Evolutionary conservation across 2,113 vertebrate species (phyloP).

Genomic region (Lontra canadensis): DNA sequence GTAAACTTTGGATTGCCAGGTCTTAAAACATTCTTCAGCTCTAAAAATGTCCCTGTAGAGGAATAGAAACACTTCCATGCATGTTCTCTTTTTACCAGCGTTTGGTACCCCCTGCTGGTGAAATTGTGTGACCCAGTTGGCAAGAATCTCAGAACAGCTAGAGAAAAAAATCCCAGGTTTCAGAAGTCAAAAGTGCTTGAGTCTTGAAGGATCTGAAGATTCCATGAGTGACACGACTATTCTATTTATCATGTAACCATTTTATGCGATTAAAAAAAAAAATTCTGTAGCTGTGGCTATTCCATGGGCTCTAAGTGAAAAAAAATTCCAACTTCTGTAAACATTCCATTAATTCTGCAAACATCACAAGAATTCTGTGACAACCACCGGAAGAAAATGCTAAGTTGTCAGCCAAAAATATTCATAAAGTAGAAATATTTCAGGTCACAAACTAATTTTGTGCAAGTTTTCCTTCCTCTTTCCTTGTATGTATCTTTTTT

Average conservation of each 20-base stretch:
- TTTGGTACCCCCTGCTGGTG: conserved; percentile 71
- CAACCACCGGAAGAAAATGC: neutral
- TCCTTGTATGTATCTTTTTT: neutral
- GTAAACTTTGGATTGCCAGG: neutral
- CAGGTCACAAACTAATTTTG: neutral
- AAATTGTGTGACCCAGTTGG: conserved; percentile 16
- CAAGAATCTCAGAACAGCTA: conserved; percentile 19
- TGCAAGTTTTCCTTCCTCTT: conserved; percentile 35
- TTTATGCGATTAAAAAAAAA: neutral
- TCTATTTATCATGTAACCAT: neutral
- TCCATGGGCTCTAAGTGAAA: neutral
- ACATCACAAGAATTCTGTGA: neutral
- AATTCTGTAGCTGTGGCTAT: neutral
- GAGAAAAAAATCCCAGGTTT: neutral
- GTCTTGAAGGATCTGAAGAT: neutral
- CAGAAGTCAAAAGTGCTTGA: neutral
- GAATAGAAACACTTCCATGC: neutral
- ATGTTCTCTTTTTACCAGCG: conserved; percentile 24
- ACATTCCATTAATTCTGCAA: neutral
- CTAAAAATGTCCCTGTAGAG: neutral
- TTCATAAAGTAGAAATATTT: conserved; percentile 26
- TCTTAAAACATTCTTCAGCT: conserved; percentile 23
- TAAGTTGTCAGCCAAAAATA: conserved; percentile 21
- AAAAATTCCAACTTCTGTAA: neutral
- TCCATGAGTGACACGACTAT: neutral